These are phyloP conservation scores for Ancistrus triradiatus DNA, from an alignment of 2,113 vertebrate genomes.

Conservation along the genomic window DNA sequence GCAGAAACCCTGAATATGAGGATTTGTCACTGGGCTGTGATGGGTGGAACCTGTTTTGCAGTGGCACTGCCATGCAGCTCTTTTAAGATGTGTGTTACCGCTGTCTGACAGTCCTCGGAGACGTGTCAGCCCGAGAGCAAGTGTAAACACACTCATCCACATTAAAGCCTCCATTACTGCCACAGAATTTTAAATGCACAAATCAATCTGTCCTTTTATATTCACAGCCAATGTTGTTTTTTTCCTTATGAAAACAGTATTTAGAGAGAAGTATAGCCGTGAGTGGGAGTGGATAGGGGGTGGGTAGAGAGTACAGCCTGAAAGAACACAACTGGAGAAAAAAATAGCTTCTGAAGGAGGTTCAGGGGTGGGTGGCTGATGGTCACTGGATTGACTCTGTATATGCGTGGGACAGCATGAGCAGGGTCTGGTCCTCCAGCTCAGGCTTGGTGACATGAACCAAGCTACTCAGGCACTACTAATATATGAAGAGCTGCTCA, in stretches of 20 bases:
- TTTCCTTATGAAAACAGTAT: conserved; percentile 29
- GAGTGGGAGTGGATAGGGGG: not conserved
- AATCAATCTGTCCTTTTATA: conserved; percentile 37
- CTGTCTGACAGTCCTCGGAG: conserved; percentile 32
- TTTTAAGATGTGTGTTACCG: conserved; percentile 21
- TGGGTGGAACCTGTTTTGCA: conserved; percentile 30
- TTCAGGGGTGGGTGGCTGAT: conserved; percentile 54
- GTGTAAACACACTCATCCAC: conserved; percentile 41
- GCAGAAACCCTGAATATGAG: conserved; percentile 16
- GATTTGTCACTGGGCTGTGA: conserved; percentile 28
- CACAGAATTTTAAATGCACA: conserved; percentile 35
- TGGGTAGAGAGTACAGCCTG: not conserved
- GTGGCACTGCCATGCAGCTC: conserved; percentile 28
- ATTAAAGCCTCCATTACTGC: conserved; percentile 42
- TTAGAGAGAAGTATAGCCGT: conserved; percentile 5
- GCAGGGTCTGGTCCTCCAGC: conserved; percentile 53
- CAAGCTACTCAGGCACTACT: conserved; percentile 93
- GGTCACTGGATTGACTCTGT: conserved; percentile 38
- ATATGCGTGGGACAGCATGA: not conserved
- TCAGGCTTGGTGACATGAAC: conserved; percentile 88
- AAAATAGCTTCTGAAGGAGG: not conserved
- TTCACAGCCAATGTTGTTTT: not conserved
- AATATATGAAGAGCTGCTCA: conserved; percentile 95
- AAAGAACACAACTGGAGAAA: not conserved
- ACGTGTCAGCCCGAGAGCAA: conserved; percentile 31